phyloP scores from a whole-genome alignment of 2,888 invertebrate genomes.

The Pyrrhia umbra region DNA sequence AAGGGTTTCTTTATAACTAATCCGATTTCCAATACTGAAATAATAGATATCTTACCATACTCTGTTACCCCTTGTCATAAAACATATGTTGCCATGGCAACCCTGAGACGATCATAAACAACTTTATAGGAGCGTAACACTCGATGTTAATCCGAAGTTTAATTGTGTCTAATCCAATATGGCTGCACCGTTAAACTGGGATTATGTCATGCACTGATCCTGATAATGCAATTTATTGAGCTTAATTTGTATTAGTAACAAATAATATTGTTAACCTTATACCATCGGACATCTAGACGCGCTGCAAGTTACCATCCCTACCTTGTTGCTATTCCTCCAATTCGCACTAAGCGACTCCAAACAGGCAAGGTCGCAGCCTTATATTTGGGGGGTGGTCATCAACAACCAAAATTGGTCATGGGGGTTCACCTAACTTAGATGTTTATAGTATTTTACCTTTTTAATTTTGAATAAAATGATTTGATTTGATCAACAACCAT shows the following conservation, averaged over 20 bases:
- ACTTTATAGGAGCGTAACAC: constrained; percentile 41
- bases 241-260: constrained; percentile 8
- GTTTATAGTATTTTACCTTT: too few relatives aligned
- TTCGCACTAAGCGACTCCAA: too few relatives aligned
- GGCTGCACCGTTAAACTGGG: constrained; percentile 20
- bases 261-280: neutral
- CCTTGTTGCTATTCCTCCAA: too few relatives aligned
- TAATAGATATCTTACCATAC: constrained; percentile 13
- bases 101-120: constrained; percentile 36
- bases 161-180: constrained; percentile 50
- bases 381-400: too few relatives aligned
- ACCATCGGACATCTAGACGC: too few relatives aligned
- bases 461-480: too few relatives aligned
- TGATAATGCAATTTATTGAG: constrained; percentile 31
- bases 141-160: constrained; percentile 40
- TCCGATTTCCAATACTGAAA: neutral
- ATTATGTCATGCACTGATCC: constrained; percentile 14
- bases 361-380: too few relatives aligned
- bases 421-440: too few relatives aligned
- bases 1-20: neutral
- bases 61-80: constrained; percentile 22
- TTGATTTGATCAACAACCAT: too few relatives aligned
- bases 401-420: too few relatives aligned
- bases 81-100: constrained; percentile 42
- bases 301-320: too few relatives aligned